A percentile compares a stretch with the other conserved stretches of the same genome.
phyloP scores from a whole-genome alignment of 30 jellyfish, hydroid and myxozoan species.

The Cassiopea xamachana region DNA sequence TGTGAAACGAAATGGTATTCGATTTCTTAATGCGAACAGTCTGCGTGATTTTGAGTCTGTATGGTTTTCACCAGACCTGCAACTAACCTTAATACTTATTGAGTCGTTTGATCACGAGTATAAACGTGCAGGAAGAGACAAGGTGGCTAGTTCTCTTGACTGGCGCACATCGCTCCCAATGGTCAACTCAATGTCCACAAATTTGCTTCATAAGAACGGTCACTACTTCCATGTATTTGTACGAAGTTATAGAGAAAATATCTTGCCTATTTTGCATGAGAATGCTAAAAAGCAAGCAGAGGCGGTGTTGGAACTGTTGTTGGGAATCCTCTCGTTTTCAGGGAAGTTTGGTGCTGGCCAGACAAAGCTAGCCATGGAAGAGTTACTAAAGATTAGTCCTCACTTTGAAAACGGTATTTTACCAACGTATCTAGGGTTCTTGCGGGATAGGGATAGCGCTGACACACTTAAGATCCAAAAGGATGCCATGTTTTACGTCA shows the following conservation, averaged over 20 bases:
- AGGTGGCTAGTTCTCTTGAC: constrained; percentile 30
- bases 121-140: constrained; percentile 20
- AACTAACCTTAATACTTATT: constrained; percentile 5
- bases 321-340: neutral
- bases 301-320: neutral
- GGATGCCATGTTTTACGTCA: neutral
- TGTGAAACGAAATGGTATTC: constrained; percentile 13
- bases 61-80: constrained; percentile 47
- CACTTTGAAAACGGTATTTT: constrained; percentile 36
- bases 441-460: neutral
- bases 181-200: neutral
- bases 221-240: neutral
- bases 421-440: neutral
- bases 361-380: constrained; percentile 3
- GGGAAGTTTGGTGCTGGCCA: neutral
- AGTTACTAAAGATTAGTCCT: constrained; percentile 1
- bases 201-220: neutral
- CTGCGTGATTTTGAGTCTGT: constrained; percentile 43
- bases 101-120: constrained; percentile 31
- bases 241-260: constrained; percentile 36
- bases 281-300: constrained; percentile 9
- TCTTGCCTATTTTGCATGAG: constrained; percentile 28
- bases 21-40: constrained; percentile 35
- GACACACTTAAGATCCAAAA: neutral
- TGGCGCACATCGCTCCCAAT: constrained; percentile 32